phyloP scores from a whole-genome alignment of 2,113 vertebrate genomes.

The Trichechus manatus region DNA sequence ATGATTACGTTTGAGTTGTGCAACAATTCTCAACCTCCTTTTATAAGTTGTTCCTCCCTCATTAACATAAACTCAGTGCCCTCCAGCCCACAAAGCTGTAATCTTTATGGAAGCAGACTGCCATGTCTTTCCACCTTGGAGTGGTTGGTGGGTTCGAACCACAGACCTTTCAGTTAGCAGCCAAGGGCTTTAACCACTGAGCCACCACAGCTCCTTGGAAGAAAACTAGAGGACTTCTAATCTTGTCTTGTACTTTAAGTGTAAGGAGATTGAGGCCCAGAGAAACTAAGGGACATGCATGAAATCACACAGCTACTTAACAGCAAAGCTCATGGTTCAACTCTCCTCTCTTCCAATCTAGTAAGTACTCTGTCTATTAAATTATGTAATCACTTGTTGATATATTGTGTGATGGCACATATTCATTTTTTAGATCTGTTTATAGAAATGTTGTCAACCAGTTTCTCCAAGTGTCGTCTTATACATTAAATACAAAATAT shows the following conservation, averaged over 20 bases:
- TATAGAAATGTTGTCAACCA: background rate
- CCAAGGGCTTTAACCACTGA: background rate
- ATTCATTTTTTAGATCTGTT: slow-evolving; percentile 6
- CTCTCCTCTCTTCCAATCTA: background rate
- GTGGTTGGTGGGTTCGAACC: too few species aligned
- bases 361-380: background rate
- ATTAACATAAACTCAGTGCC: too few species aligned
- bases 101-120: background rate
- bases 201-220: background rate
- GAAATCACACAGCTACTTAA: background rate
- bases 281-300: background rate
- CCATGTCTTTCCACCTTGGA: background rate
- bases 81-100: background rate
- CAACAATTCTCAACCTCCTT: too few species aligned
- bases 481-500: background rate
- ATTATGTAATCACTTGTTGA: background rate
- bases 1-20: too few species aligned
- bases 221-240: background rate
- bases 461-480: background rate
- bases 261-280: background rate
- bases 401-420: background rate
- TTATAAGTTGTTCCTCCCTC: too few species aligned
- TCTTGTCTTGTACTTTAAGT: background rate
- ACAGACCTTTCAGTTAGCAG: too few species aligned
- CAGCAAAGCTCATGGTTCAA: background rate